Evolutionary conservation across 2,797 vertebrate genomes (phyloP), one percentile per base, ranked within the genome.

Genomic region (Typhlichthys subterraneus): DNA sequence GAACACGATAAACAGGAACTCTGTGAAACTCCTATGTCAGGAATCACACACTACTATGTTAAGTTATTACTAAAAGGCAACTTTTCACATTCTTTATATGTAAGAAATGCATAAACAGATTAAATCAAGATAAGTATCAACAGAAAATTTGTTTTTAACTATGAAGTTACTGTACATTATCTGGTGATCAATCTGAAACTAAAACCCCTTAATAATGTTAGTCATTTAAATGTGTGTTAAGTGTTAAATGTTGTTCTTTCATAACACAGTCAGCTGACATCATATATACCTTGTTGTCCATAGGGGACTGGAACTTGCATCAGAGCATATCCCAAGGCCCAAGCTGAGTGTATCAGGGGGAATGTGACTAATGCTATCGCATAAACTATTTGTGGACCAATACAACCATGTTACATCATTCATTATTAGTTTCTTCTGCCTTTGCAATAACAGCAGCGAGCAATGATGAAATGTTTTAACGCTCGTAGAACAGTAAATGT

Each of bases 221-320:
- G 53, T 63, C 12, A 12, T 52, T 49, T 57, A 63, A 66, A 55
- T 57, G 47, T 45, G 56, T 62, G 23, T 29, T 29, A 64, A 5
- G 23, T 29, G 23, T 29, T 29, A n/a, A 73, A 65, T 67, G 0
- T 51, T 59, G 48, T 57, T 76, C 80, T 61, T 76, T 73, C 61
- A 59, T 68, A 74, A 63, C 75, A 71, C 87, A 65, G 66, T 82
- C 82, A 72, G 53, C 59, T 6, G 48, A 59, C 46, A 49, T 66
- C 76, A 81, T 88, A 88, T 89, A 89, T 85, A 85, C 85, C 78
- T 82, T 69, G 70, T 58, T 38, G 67, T 80, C 73, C 84, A 60
- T 45, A 64, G 73, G 86, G 85, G 80, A 73, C 54, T 12, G 56
- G 31, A 47, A 63, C 86, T 82, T 90, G 85, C 89, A 82, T 90